Evolutionary conservation across 64 coral and sea anemone species (phyloP).

Genomic region (Orbicella faveolata): DNA sequence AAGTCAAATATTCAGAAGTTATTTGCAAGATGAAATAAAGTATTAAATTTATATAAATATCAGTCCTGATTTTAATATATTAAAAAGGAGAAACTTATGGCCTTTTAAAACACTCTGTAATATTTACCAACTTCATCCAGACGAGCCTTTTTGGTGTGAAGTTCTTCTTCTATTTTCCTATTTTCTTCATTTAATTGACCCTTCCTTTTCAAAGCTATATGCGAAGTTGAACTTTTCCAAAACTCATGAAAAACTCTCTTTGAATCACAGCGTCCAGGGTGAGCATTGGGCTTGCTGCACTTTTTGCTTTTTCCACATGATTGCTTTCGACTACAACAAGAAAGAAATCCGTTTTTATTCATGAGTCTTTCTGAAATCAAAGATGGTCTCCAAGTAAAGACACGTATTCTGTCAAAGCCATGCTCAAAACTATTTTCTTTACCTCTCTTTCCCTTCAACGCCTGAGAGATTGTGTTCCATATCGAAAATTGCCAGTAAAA

Average conservation of each 20-base stretch:
- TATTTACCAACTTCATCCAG: constrained; percentile 16
- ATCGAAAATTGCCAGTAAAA: not conserved
- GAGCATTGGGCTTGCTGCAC: not conserved
- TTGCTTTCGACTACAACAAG: not conserved
- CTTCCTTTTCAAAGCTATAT: constrained; percentile 13
- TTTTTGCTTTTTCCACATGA: not conserved
- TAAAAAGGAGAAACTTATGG: not conserved
- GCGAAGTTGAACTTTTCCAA: not conserved
- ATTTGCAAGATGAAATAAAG: not conserved
- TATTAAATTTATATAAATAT: not conserved
- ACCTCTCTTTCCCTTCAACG: no score
- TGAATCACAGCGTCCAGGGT: not conserved
- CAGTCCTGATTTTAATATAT: not conserved
- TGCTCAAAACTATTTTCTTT: no score
- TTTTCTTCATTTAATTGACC: constrained; percentile 6
- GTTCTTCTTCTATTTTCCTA: not conserved
- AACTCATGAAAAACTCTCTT: not conserved
- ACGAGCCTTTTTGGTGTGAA: not conserved
- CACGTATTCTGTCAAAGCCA: no score
- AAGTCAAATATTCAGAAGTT: not conserved
- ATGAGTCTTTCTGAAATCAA: no score
- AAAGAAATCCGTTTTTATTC: no score
- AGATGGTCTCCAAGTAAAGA: no score
- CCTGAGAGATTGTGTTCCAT: not conserved
- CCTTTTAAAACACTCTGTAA: not conserved